Evolutionary conservation across 2,888 invertebrate species (phyloP).

Genomic region (Eledona agricola): DNA sequence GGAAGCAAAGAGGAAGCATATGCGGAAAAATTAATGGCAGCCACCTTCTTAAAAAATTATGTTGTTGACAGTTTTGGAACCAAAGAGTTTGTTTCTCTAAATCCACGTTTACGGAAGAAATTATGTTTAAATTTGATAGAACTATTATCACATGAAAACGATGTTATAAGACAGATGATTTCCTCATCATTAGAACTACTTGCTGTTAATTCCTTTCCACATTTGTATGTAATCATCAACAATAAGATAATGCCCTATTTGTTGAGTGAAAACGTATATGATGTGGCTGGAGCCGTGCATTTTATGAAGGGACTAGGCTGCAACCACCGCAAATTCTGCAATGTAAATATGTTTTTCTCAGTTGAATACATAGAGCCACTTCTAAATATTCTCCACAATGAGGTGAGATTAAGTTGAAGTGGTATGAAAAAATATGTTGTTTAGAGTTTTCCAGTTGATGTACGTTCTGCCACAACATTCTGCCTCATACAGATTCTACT

Average conservation of each 20-base stretch:
- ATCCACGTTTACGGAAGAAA: constrained; percentile 16
- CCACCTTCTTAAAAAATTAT: constrained; percentile 47
- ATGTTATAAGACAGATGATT: constrained; percentile 28
- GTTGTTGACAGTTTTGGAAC: constrained; percentile 32
- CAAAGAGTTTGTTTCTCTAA: constrained; percentile 26
- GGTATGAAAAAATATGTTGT: constrained; percentile 5
- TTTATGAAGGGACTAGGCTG: constrained; percentile 42
- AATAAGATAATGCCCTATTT: constrained; percentile 40
- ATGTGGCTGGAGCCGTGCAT: constrained; percentile 39
- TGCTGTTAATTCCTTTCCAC: constrained; percentile 29
- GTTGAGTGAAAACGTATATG: constrained; percentile 36
- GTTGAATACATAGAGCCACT: constrained; percentile 44
- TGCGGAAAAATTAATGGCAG: constrained; percentile 44
- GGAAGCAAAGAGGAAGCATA: constrained; percentile 39
- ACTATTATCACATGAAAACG: constrained; percentile 20
- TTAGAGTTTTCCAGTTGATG: constrained; percentile 24
- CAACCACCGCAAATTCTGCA: constrained; percentile 29
- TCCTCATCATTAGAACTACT: constrained; percentile 22
- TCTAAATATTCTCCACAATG: constrained; percentile 41
- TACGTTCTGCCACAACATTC: constrained; percentile 23
- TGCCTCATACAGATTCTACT: constrained; percentile 33
- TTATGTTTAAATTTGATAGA: constrained; percentile 38
- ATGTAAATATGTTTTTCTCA: constrained; percentile 32
- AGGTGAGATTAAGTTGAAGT: constrained; percentile 20
- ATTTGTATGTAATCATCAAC: constrained; percentile 29